phyloP scores from a whole-genome alignment of 1,140 invertebrate species.

The Penaeus japonicus region DNA sequence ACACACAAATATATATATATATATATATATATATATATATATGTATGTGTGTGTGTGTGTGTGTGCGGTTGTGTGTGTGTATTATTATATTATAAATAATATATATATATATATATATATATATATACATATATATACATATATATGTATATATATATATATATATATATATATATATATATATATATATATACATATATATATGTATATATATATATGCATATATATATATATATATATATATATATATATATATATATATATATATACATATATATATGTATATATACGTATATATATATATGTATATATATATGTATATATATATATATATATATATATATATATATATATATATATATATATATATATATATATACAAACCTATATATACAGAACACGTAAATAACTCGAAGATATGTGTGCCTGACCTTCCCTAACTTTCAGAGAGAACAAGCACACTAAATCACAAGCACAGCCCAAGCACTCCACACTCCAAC shows the following conservation, averaged over 20 bases:
- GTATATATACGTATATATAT: conserved; percentile 38
- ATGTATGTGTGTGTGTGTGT: too few relatives aligned
- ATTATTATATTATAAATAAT: too few relatives aligned
- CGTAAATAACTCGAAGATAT: too few relatives aligned
- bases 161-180: conserved; percentile 1
- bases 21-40: too few relatives aligned
- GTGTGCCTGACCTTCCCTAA: too few relatives aligned
- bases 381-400: not conserved
- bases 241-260: not conserved
- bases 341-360: not conserved
- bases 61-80: too few relatives aligned
- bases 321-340: not conserved
- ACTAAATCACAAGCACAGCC: too few relatives aligned
- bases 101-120: conserved; percentile 13
- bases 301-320: conserved; percentile 27
- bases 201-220: conserved; percentile 10
- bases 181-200: conserved; percentile 23
- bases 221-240: not conserved
- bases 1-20: too few relatives aligned
- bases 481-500: too few relatives aligned
- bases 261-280: conserved; percentile 25
- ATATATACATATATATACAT: conserved; percentile 13
- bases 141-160: not conserved
- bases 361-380: conserved; percentile 29
- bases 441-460: too few relatives aligned